phyloP scores from a whole-genome alignment of 64 coral and sea anemone genomes.

The Anthopleura sola region DNA sequence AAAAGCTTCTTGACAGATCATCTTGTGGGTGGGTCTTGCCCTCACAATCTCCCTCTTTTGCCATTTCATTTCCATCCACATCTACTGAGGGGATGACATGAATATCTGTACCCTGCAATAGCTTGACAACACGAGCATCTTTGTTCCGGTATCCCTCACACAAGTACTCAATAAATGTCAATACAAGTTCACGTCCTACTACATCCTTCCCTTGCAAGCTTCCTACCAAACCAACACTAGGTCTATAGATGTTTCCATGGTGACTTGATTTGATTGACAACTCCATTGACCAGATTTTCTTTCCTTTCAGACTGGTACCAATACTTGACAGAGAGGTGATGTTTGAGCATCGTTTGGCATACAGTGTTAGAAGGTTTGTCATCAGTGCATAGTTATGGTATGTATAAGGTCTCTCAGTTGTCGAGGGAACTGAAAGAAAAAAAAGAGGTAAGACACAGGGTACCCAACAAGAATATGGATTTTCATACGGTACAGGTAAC shows the following conservation, averaged over 20 bases:
- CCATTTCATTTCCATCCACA: constrained; percentile 72
- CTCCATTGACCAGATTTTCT: constrained; percentile 63
- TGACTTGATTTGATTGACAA: constrained; percentile 45
- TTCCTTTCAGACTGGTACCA: constrained; percentile 62
- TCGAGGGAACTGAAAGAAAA: neutral
- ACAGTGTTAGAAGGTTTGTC: constrained; percentile 46
- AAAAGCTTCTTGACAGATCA: constrained; percentile 71
- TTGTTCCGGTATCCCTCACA: constrained; percentile 52
- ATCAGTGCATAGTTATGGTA: constrained; percentile 69
- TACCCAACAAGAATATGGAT: no score
- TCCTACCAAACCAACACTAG: constrained; percentile 74
- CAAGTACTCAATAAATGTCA: constrained; percentile 75
- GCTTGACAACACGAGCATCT: constrained; percentile 34
- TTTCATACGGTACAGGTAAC: no score
- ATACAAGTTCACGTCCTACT: constrained; percentile 70
- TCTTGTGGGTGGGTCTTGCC: constrained; percentile 29
- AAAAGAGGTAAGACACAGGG: neutral
- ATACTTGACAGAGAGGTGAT: constrained; percentile 55
- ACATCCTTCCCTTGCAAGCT: constrained; percentile 76
- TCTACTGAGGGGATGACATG: constrained; percentile 83
- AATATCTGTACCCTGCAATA: constrained; percentile 69
- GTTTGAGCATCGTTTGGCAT: constrained; percentile 33
- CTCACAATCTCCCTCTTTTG: constrained; percentile 51
- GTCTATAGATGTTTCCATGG: constrained; percentile 25
- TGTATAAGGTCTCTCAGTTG: constrained; percentile 17